These are phyloP conservation scores for Pluvianellus socialis DNA, from an alignment of 2,113 vertebrate species.

Conservation along the genomic window DNA sequence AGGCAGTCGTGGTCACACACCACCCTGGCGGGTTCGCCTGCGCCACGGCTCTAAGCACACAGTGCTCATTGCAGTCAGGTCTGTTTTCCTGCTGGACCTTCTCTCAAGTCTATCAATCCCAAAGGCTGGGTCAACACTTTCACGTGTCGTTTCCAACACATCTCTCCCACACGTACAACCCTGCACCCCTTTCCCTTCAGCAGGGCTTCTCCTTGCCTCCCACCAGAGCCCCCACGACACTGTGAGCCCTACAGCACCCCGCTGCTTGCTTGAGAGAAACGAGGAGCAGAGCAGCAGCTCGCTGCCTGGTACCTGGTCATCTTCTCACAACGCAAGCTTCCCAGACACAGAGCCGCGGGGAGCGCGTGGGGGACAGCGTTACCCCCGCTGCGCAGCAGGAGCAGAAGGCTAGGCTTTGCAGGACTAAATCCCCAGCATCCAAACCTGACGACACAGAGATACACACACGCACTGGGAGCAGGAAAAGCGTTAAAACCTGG, in stretches of 20 bases:
- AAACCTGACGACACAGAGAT: neutral
- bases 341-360: neutral
- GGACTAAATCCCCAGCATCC: neutral
- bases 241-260: neutral
- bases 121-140: neutral
- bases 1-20: neutral
- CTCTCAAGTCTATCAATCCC: neutral
- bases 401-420: neutral
- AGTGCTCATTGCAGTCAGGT: neutral
- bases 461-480: neutral
- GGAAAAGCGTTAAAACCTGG: neutral
- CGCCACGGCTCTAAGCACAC: neutral
- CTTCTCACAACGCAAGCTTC: neutral
- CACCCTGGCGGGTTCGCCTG: neutral
- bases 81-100: neutral
- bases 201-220: neutral
- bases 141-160: accelerated
- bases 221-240: neutral
- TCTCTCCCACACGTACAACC: neutral
- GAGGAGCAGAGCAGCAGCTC: neutral
- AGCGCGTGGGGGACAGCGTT: no score
- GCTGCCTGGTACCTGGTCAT: neutral
- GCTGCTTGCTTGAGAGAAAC: neutral
- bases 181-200: neutral
- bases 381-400: neutral